A percentile compares a stretch with the other conserved stretches of the same genome.
These are phyloP conservation scores for Mastigias papua DNA, from an alignment of 30 jellyfish, hydroid and myxozoan species.

Conservation along the genomic window DNA sequence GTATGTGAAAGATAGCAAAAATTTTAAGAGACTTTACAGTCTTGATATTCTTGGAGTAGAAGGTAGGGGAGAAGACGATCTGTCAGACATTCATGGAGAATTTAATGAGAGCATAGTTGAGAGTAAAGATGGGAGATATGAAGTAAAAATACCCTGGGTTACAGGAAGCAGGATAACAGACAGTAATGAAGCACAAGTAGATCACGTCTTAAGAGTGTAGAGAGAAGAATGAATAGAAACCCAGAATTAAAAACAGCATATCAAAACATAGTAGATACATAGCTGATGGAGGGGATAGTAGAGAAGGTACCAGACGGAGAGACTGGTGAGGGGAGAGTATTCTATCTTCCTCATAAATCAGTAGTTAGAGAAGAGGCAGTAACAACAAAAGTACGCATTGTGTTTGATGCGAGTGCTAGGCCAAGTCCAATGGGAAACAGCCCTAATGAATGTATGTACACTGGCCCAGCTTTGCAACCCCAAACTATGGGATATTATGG, in stretches of 20 bases:
- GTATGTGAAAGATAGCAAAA: slow-evolving; percentile 21
- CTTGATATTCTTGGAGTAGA: slow-evolving; percentile 45
- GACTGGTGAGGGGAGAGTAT: slow-evolving; percentile 37
- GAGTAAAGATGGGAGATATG: slow-evolving; percentile 68
- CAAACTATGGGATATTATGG: slow-evolving; percentile 56
- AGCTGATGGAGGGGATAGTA: slow-evolving; percentile 43
- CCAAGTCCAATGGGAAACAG: slow-evolving; percentile 30
- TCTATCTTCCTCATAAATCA: slow-evolving; percentile 66
- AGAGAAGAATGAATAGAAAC: slow-evolving; percentile 32
- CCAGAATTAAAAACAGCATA: slow-evolving; percentile 47
- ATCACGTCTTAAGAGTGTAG: slow-evolving; percentile 49
- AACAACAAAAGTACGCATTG: slow-evolving; percentile 43
- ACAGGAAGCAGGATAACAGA: slow-evolving; percentile 69
- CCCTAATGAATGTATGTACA: slow-evolving; percentile 39
- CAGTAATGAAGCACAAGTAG: slow-evolving; percentile 70
- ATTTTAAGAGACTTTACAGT: slow-evolving; percentile 17
- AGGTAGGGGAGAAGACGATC: slow-evolving; percentile 58
- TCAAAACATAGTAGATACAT: slow-evolving; percentile 48
- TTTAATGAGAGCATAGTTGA: slow-evolving; percentile 14
- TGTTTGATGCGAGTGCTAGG: slow-evolving; percentile 52
- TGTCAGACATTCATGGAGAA: slow-evolving; percentile 34
- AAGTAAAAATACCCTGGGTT: slow-evolving; percentile 71
- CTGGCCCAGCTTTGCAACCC: slow-evolving; percentile 61
- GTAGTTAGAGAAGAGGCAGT: slow-evolving; percentile 52
- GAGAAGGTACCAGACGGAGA: slow-evolving; percentile 43